A percentile compares a stretch with the other conserved stretches of the same genome.
These are phyloP conservation scores for Heterodera filipjevi DNA, from an alignment of 2,888 invertebrate species.

Conservation along the genomic window DNA sequence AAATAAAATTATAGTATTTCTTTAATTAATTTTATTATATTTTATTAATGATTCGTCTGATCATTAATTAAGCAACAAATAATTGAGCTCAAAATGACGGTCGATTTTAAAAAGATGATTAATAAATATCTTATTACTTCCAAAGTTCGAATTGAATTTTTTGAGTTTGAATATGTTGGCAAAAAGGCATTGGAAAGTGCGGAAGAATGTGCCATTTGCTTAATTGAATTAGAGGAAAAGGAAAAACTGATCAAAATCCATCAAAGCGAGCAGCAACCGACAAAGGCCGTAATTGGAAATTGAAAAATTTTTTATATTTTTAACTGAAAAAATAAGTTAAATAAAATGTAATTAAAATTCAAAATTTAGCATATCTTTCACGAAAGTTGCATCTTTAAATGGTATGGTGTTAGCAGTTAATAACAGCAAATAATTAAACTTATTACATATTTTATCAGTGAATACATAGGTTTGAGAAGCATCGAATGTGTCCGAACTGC, in stretches of 20 bases:
- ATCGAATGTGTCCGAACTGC: not conserved
- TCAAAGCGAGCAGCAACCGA: not conserved
- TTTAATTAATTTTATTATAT: not conserved
- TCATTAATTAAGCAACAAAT: not conserved
- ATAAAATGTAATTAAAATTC: not conserved
- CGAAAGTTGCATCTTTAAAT: not conserved
- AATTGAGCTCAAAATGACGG: not conserved
- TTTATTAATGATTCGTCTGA: no score
- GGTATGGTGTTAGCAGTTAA: not conserved
- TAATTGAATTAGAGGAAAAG: not conserved
- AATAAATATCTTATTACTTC: not conserved
- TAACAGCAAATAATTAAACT: not conserved
- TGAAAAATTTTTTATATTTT: not conserved
- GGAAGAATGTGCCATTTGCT: not conserved
- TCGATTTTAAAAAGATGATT: not conserved
- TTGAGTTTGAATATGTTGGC: not conserved
- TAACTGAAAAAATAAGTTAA: no score
- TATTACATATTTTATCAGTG: no score
- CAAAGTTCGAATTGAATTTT: not conserved
- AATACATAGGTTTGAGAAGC: not conserved
- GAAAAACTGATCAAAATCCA: not conserved
- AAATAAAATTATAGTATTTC: not conserved
- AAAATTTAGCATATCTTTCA: not conserved
- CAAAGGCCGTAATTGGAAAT: not conserved
- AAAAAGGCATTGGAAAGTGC: not conserved